Conservation (phyloP, 2,113 vertebrate genomes). For the Noctilio leporinus region DNA sequence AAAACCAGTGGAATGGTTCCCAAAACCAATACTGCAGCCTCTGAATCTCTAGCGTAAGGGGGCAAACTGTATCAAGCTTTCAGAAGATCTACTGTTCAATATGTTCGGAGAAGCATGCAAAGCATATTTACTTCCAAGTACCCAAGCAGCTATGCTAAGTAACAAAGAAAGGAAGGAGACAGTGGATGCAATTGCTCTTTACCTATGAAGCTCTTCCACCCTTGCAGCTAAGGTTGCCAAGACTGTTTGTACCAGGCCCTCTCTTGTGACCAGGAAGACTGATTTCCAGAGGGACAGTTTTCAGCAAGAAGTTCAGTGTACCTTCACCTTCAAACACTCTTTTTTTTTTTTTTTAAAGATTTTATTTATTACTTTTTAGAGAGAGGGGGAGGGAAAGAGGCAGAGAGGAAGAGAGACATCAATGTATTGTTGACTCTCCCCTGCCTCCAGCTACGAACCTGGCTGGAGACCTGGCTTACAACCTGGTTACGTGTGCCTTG, state of each 20-base stretch:
- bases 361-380: no score
- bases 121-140: not conserved
- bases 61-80: conserved; percentile 17
- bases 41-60: not conserved
- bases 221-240: not conserved
- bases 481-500: no score
- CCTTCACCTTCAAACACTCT: not conserved
- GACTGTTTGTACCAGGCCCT: not conserved
- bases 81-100: not conserved
- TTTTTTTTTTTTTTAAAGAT: no score
- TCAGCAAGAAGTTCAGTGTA: not conserved
- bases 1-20: not conserved
- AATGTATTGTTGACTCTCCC: no score
- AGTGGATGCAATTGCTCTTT: not conserved
- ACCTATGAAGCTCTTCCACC: not conserved
- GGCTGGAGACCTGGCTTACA: no score
- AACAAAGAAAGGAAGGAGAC: not conserved
- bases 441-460: no score
- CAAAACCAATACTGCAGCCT: not conserved
- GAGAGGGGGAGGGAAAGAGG: no score
- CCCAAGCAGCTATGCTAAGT: not conserved
- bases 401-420: no score
- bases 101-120: not conserved
- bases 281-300: not conserved
- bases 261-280: not conserved